Conservation (phyloP, 2,888 invertebrate genomes). For the Spodoptera picta region DNA sequence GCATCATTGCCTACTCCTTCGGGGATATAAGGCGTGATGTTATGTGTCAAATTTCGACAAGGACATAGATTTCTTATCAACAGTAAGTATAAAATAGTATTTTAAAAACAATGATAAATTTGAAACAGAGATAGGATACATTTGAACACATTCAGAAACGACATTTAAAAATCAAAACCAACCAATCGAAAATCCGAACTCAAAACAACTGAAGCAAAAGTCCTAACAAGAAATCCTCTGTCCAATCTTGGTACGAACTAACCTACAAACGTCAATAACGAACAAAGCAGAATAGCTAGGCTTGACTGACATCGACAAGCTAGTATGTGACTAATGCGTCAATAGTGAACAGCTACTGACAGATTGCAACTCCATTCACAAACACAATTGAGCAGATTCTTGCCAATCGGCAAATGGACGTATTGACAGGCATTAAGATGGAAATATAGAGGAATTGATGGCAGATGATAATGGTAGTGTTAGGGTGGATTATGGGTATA, state of each 20-base stretch:
- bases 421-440: slow-evolving; percentile 14
- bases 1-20: too few species aligned
- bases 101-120: too few species aligned
- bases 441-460: slow-evolving; percentile 5
- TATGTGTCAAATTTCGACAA: too few species aligned
- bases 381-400: slow-evolving; percentile 33
- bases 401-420: slow-evolving; percentile 9
- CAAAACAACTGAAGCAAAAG: slow-evolving; percentile 3
- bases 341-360: slow-evolving; percentile 20
- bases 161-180: too few species aligned
- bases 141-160: too few species aligned
- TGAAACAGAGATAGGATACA: too few species aligned
- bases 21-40: too few species aligned
- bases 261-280: slow-evolving; percentile 14
- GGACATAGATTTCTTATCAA: too few species aligned
- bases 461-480: neutral
- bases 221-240: neutral
- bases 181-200: too few species aligned
- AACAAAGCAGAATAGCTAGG: slow-evolving; percentile 17
- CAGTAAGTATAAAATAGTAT: too few species aligned
- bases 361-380: slow-evolving; percentile 19
- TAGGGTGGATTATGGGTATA: neutral
- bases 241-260: neutral
- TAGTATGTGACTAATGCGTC: slow-evolving; percentile 24
- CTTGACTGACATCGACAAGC: slow-evolving; percentile 14